These are phyloP conservation scores for Gastracanthus pulcherrimus DNA, from an alignment of 2,888 invertebrate genomes.

Conservation along the genomic window DNA sequence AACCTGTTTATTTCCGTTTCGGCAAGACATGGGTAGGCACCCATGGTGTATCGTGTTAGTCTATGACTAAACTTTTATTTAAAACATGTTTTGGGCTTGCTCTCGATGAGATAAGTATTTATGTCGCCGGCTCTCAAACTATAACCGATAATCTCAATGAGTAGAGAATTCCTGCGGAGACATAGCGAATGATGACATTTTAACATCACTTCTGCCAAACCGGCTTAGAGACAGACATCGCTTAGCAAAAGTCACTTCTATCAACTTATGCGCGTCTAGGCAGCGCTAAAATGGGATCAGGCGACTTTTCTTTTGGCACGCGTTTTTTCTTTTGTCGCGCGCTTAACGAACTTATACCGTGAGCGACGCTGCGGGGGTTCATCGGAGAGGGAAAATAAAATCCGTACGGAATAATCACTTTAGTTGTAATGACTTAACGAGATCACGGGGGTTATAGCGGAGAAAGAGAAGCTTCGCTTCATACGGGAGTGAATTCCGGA, in stretches of 20 bases:
- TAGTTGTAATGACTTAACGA: not conserved
- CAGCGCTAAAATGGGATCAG: not conserved
- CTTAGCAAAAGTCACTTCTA: not conserved
- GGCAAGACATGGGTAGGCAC: too few species aligned
- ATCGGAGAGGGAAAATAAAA: not conserved
- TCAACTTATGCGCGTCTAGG: not conserved
- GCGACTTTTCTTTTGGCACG: not conserved
- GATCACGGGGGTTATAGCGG: not conserved
- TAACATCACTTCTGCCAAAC: not conserved
- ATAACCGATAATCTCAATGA: too few species aligned
- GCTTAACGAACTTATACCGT: conserved; percentile 9
- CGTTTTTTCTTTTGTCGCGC: not conserved
- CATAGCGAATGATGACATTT: too few species aligned
- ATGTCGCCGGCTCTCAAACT: too few species aligned
- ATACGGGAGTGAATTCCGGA: conserved; percentile 16
- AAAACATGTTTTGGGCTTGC: too few species aligned
- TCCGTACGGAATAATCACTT: conserved; percentile 3
- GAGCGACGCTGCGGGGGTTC: not conserved
- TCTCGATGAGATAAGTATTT: too few species aligned
- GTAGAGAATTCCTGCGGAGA: too few species aligned
- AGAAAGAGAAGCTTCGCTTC: not conserved
- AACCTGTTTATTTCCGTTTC: too few species aligned
- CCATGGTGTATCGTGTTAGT: too few species aligned
- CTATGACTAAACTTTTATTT: too few species aligned
- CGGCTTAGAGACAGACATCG: not conserved